Evolutionary conservation across 2,888 invertebrate species (phyloP).

Genomic region (Drosophila borborema): DNA sequence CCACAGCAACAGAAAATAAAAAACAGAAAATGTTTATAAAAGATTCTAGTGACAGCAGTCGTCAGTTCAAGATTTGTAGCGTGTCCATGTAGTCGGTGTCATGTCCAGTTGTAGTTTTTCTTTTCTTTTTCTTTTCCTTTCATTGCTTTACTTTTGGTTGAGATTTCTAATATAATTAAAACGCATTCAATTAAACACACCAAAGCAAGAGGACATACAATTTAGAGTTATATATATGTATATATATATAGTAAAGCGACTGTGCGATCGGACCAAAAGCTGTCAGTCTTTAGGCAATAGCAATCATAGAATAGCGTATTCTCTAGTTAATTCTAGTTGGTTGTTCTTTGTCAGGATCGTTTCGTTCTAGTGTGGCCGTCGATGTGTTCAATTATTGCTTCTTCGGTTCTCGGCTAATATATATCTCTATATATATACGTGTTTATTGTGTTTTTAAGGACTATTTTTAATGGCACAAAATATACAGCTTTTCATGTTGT

Average conservation of each 20-base stretch:
- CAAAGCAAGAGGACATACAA: constrained; percentile 60
- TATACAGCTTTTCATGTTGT: constrained; percentile 63
- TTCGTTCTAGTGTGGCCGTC: constrained; percentile 38
- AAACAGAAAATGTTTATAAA: constrained; percentile 1
- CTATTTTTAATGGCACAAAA: constrained; percentile 78
- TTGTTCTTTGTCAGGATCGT: constrained; percentile 14
- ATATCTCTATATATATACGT: constrained; percentile 7
- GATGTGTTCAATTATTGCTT: constrained; percentile 73
- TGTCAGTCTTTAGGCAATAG: constrained; percentile 49
- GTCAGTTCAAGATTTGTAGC: constrained; percentile 18
- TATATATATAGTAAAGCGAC: constrained; percentile 14
- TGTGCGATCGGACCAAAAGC: constrained; percentile 30
- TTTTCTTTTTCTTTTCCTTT: not conserved
- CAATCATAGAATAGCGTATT: constrained; percentile 21
- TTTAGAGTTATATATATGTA: not conserved
- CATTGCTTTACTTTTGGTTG: constrained; percentile 66
- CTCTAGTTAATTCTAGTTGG: constrained; percentile 16
- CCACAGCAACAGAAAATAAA: constrained; percentile 23
- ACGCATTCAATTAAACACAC: constrained; percentile 77
- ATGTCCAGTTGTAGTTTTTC: constrained; percentile 25
- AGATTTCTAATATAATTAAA: constrained; percentile 76
- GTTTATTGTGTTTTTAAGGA: constrained; percentile 45
- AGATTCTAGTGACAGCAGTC: constrained; percentile 40
- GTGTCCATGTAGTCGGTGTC: constrained; percentile 28
- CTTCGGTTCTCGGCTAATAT: constrained; percentile 54